Base-by-base conservation (phyloP, 2,797 vertebrate species). In the Propithecus deckenii region DNA sequence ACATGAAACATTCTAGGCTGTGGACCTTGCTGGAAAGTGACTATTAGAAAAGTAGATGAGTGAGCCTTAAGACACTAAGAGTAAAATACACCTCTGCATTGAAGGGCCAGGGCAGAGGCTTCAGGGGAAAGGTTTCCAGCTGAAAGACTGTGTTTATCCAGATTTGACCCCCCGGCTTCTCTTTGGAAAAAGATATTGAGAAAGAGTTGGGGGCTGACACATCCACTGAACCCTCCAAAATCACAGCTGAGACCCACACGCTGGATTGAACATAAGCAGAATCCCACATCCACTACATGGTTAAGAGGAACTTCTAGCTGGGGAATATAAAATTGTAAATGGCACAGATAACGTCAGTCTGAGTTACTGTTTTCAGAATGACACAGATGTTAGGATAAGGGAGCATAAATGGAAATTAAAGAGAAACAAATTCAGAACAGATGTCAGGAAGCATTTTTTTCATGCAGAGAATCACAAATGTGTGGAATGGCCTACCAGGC, bases 351-450 rank as follows among this genome's bases (percentile, higher is more conserved):
- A 98, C 97, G 98, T 99, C 98, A 98, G 83, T 97, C 98, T 99
- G 98, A 99, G 98, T 99, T 99, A 99, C 98, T 96, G 97, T 98
- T 99, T 98, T 98, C 98, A 98, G 98, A 98, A 98, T 98, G 98
- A 98, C 99, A 99, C 99, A 99, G 99, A 99, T 99, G 99, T 99
- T 99, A 96, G 98, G 98, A 99, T 99, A 99, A 99, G 99, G 98
- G 98, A 99, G 98, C 98, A 99, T 99, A 99, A 99, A 99, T 99
- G 99, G 99, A 99, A 99, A 99, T 99, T 99, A 99, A 99, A 99
- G 98, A 98, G 98, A 99, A 99, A 99, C 98, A 99, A 99, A 99
- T 99, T 99, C 98, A 97, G 98, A 99, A 98, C 99, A 99, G 99
- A 99, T 99, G 99, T 99, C 98, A 98, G 98, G 98, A 98, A 98